Base-by-base conservation (phyloP, 2,888 invertebrate genomes). In the Lypha dubia region DNA sequence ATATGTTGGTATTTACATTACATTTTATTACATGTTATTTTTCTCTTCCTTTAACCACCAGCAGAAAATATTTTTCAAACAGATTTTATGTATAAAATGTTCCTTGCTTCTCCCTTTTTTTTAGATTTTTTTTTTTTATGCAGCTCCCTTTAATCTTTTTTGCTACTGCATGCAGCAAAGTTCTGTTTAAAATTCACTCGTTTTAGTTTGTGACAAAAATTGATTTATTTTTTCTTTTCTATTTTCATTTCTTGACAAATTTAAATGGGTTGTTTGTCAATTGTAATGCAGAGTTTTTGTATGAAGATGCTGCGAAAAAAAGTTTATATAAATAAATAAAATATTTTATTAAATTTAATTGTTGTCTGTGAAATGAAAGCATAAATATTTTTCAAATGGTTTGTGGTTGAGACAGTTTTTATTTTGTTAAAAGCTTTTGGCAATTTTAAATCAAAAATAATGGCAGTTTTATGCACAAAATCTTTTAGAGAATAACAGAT, bases 261-360 rank as follows among this genome's bases (percentile, higher is more conserved):
- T 67, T 7, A 65, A 67, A 73, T 73, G 56, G 49, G 49, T 60
- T 80, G 49, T 22, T 41, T 41, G 22, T 73, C 38, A 46, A 38
- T 71, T 28, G 7, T 41, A 20, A 41, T 73, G 65, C 35, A 53
- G 24, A 24, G 17, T 46, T 76, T 28, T 20, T 22, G 17, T 62
- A 32, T 20, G 20, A 65, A 20, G 35, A 46, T 41, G 24, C 67
- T 68, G 35, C n/a, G 46, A 68, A 58, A 38, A 75, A 53, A 20
- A 32, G 4, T 11, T 56, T 41, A 67, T n/a, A n/a, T 24, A 46
- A 44, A 35, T 41, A 49, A 58, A 58, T 20, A 24, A 38, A 49
- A 73, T 11, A 38, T 73, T 67, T 74, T 74, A 67, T 74, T 80
- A 41, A 32, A 67, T 80, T 60, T 67, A 41, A 60, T 74, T 73